phyloP scores from a whole-genome alignment of 2,113 vertebrate species.

The Toxotes chatareus region DNA sequence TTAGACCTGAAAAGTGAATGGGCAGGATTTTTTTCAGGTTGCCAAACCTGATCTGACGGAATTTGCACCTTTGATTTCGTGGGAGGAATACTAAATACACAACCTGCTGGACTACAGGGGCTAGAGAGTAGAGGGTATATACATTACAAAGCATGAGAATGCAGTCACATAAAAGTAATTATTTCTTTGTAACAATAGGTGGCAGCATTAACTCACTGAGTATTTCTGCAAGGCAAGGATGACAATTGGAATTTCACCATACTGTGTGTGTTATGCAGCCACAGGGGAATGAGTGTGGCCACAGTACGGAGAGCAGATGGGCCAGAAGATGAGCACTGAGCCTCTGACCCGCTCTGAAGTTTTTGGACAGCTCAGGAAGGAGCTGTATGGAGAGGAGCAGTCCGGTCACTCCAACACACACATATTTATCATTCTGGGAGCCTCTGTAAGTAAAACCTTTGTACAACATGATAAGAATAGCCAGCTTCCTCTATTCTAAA shows the following conservation, averaged over 20 bases:
- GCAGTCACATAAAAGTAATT: fast-evolving
- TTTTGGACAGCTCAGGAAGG: constrained; percentile 86
- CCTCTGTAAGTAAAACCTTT: constrained; percentile 85
- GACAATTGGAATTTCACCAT: constrained; percentile 33
- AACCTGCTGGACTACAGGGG: not conserved
- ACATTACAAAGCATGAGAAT: not conserved
- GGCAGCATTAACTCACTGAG: constrained; percentile 57
- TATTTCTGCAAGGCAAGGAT: constrained; percentile 43
- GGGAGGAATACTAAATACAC: fast-evolving
- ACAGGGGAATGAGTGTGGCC: not conserved
- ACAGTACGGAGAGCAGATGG: constrained; percentile 19
- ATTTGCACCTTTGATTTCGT: not conserved
- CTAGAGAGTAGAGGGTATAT: not conserved
- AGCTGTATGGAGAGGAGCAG: constrained; percentile 83
- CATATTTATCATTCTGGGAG: constrained; percentile 89
- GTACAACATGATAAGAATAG: not conserved
- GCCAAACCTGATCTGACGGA: constrained; percentile 3
- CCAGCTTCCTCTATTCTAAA: not conserved
- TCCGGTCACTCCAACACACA: constrained; percentile 80
- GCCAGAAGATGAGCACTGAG: constrained; percentile 64
- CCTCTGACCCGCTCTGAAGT: constrained; percentile 81
- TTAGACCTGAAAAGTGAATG: not conserved
- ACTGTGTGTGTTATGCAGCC: not conserved
- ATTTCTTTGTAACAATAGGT: constrained; percentile 54
- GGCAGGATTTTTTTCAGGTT: not conserved